Percentiles rank a stretch among this genome's conserved stretches.
Evolutionary conservation across 2,113 vertebrate species (phyloP).

Genomic region (Salvator merianae): DNA sequence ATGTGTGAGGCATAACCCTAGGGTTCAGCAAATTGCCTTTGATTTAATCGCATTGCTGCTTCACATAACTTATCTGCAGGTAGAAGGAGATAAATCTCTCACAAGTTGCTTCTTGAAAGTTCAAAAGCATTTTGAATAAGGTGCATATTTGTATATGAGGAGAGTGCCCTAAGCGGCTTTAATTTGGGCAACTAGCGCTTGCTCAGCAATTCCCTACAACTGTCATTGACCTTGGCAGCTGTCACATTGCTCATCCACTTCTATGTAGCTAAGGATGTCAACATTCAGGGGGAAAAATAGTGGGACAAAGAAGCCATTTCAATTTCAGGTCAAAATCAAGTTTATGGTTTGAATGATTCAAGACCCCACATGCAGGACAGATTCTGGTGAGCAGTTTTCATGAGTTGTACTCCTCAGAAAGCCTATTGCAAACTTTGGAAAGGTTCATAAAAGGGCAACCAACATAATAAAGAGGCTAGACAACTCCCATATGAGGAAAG

Average conservation of each 20-base stretch:
- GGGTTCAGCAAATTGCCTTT: constrained; percentile 31
- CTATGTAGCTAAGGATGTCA: constrained; percentile 69
- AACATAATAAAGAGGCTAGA: no score
- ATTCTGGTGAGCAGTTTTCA: not conserved
- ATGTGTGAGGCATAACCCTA: constrained; percentile 33
- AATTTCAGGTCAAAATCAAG: constrained; percentile 57
- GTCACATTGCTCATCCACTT: constrained; percentile 66
- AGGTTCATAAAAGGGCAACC: no score
- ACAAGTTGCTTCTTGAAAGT: constrained; percentile 38
- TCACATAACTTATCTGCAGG: constrained; percentile 17
- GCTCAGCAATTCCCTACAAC: constrained; percentile 71
- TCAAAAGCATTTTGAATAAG: constrained; percentile 61
- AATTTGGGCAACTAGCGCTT: constrained; percentile 69
- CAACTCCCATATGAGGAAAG: no score
- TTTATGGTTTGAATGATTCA: constrained; percentile 57
- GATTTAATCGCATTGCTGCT: constrained; percentile 47
- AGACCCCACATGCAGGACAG: constrained; percentile 18
- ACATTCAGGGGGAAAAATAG: constrained; percentile 56
- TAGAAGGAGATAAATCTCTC: constrained; percentile 49
- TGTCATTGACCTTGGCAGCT: constrained; percentile 76
- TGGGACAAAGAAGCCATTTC: constrained; percentile 53
- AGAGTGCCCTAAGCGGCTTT: constrained; percentile 62
- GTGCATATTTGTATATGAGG: constrained; percentile 63
- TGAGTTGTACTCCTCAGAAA: not conserved
- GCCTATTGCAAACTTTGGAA: no score